These are phyloP conservation scores for Calliopum simillimum DNA, from an alignment of 2,888 invertebrate genomes.

Conservation along the genomic window DNA sequence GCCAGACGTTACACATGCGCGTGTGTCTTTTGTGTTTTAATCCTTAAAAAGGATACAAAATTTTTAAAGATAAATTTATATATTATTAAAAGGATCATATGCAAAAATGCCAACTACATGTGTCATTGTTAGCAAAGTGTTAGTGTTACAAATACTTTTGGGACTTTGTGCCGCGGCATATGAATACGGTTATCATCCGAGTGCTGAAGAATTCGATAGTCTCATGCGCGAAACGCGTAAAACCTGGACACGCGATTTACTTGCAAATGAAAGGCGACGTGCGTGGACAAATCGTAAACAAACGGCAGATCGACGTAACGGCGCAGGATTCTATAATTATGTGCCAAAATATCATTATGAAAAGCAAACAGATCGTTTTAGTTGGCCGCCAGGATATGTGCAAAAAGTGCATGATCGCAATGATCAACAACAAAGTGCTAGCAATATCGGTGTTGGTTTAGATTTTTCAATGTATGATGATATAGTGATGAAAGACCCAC, in stretches of 20 bases:
- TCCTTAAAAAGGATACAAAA: conserved; percentile 26
- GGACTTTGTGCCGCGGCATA: conserved; percentile 45
- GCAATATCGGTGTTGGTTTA: conserved; percentile 41
- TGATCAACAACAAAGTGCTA: conserved; percentile 28
- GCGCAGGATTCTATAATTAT: conserved; percentile 37
- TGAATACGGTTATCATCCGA: conserved; percentile 62
- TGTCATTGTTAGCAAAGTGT: conserved; percentile 49
- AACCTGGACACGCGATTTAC: conserved; percentile 56
- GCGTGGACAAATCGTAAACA: conserved; percentile 27
- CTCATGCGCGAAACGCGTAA: conserved; percentile 51
- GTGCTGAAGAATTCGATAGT: conserved; percentile 62
- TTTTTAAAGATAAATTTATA: not conserved
- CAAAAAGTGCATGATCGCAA: not conserved
- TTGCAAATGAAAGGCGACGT: conserved; percentile 47
- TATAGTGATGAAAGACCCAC: conserved; percentile 35
- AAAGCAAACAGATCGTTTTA: conserved; percentile 2
- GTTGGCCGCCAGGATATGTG: not conserved
- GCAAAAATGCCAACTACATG: conserved; percentile 51
- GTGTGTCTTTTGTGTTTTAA: conserved; percentile 29
- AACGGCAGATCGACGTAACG: not conserved
- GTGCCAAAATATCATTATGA: conserved; percentile 54
- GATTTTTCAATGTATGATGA: conserved; percentile 52
- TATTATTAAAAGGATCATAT: not conserved
- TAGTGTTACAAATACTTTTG: conserved; percentile 52
- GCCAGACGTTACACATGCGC: conserved; percentile 20